phyloP scores from a whole-genome alignment of 2,888 invertebrate genomes.

The Protonemura montana region DNA sequence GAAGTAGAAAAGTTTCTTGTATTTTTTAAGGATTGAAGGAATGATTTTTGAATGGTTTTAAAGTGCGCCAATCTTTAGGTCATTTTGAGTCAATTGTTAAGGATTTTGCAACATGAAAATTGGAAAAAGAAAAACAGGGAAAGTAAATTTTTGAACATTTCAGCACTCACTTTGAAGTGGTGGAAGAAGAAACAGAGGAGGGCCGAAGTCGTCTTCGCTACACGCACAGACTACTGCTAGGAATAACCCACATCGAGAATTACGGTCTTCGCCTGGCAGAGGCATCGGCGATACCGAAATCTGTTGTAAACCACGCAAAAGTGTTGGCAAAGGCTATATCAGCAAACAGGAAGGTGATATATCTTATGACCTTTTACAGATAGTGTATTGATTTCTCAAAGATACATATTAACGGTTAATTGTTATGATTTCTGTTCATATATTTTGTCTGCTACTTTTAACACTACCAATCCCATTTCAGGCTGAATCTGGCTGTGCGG shows the following conservation, averaged over 20 bases:
- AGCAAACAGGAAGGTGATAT: slow-evolving; percentile 40
- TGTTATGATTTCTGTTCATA: too few species aligned
- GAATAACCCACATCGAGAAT: slow-evolving; percentile 66
- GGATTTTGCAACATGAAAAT: too few species aligned
- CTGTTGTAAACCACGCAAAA: slow-evolving; percentile 64
- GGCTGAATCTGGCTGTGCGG: background rate
- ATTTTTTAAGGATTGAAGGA: too few species aligned
- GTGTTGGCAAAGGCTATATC: slow-evolving; percentile 55
- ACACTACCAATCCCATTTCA: too few species aligned
- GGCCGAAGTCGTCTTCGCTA: slow-evolving; percentile 63
- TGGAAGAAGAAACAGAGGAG: slow-evolving; percentile 58
- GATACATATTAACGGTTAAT: too few species aligned
- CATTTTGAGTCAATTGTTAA: too few species aligned
- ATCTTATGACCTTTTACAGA: background rate
- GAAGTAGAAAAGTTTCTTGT: too few species aligned
- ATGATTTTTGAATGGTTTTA: too few species aligned
- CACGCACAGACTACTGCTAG: slow-evolving; percentile 69
- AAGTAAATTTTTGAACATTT: slow-evolving; percentile 12
- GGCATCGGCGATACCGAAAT: slow-evolving; percentile 67
- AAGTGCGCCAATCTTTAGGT: too few species aligned
- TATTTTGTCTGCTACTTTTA: too few species aligned
- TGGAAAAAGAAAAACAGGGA: too few species aligned
- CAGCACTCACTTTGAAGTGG: slow-evolving; percentile 59
- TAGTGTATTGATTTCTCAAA: too few species aligned
- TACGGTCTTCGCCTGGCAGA: slow-evolving; percentile 74